These are phyloP conservation scores for Thunnus albacares DNA, from an alignment of 2,797 vertebrate genomes.

Conservation along the genomic window DNA sequence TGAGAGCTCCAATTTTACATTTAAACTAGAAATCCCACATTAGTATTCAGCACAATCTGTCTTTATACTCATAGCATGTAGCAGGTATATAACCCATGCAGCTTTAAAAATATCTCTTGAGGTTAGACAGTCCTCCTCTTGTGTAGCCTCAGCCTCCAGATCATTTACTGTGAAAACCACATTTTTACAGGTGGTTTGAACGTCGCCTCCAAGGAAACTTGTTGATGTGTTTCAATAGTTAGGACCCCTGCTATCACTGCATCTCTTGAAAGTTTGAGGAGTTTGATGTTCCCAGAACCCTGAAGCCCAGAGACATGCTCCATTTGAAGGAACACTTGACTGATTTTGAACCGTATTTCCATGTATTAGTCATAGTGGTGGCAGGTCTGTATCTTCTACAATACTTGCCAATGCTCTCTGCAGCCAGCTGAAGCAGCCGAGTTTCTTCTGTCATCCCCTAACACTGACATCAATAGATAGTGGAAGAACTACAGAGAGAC, in stretches of 20 bases:
- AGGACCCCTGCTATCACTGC: constrained; percentile 8
- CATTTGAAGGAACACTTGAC: constrained; percentile 52
- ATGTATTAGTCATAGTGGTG: constrained; percentile 44
- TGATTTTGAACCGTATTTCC: constrained; percentile 47
- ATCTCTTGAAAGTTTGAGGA: constrained; percentile 21
- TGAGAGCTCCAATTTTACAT: neutral
- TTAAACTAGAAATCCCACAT: neutral
- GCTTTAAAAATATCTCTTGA: constrained; percentile 6
- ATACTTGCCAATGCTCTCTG: constrained; percentile 16
- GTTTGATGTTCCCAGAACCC: constrained; percentile 38
- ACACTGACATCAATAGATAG: constrained; percentile 49
- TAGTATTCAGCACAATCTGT: neutral
- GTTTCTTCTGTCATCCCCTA: constrained; percentile 39
- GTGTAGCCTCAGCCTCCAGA: neutral
- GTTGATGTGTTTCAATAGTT: constrained; percentile 15
- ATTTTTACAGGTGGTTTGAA: constrained; percentile 23
- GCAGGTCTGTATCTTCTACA: constrained; percentile 43
- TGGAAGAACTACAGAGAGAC: constrained; percentile 29
- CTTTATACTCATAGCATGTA: neutral
- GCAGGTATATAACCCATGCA: neutral
- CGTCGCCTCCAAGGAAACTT: neutral
- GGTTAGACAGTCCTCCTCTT: neutral
- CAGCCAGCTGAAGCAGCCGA: constrained; percentile 36
- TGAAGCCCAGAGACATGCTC: constrained; percentile 28
- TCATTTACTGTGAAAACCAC: constrained; percentile 18